A percentile compares a stretch with the other conserved stretches of the same genome.
Evolutionary conservation across 1,140 invertebrate genomes (phyloP).

Genomic region (Hyphantria cunea): DNA sequence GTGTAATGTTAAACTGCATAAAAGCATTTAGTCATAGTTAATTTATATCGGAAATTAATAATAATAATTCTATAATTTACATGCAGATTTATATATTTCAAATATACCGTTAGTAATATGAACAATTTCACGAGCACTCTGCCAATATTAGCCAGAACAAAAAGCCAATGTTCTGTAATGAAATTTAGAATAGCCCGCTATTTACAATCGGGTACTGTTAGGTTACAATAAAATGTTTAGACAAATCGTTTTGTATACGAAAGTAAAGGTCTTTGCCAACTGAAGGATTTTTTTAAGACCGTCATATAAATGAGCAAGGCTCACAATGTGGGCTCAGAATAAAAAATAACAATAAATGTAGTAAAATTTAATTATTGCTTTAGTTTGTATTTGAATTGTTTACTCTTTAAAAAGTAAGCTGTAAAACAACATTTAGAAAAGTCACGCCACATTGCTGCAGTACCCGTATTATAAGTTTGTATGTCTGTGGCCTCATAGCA

Average conservation of each 20-base stretch:
- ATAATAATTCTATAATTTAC: constrained; percentile 26
- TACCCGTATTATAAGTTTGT: too few species aligned
- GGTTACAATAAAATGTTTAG: constrained; percentile 25
- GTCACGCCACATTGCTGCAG: too few species aligned
- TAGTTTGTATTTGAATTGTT: too few species aligned
- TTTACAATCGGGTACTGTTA: constrained; percentile 33
- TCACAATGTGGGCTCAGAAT: too few species aligned
- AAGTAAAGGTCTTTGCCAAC: constrained; percentile 17
- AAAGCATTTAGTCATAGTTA: not conserved
- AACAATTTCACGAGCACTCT: constrained; percentile 12
- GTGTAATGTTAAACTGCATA: too few species aligned
- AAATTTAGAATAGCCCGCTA: constrained; percentile 28
- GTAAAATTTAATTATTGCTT: too few species aligned
- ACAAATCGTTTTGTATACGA: constrained; percentile 18
- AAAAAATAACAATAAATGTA: too few species aligned
- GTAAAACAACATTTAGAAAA: not conserved
- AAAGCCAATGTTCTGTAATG: constrained; percentile 15
- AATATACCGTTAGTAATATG: constrained; percentile 13
- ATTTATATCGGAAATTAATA: constrained; percentile 7
- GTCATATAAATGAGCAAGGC: too few species aligned
- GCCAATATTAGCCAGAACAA: constrained; percentile 12
- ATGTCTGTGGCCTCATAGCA: too few species aligned
- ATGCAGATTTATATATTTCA: not conserved
- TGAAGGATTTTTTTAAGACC: not conserved
- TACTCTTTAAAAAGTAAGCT: too few species aligned